Evolutionary conservation across 2,888 invertebrate genomes (phyloP).

Genomic region (Saturnia japonica): DNA sequence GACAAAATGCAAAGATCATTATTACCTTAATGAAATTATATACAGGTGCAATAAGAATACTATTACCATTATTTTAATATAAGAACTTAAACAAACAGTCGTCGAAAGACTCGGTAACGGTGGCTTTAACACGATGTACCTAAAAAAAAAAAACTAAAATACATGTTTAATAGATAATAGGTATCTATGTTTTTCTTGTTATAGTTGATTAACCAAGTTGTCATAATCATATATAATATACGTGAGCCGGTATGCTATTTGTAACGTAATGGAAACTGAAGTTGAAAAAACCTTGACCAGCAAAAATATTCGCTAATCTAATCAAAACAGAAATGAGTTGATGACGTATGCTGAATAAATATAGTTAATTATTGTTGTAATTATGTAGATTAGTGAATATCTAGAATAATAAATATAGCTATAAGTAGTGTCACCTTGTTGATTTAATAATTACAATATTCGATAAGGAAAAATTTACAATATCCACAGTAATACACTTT

Average conservation of each 20-base stretch:
- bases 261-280: constrained; percentile 7
- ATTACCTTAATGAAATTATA: constrained; percentile 52
- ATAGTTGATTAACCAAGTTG: neutral
- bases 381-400: neutral
- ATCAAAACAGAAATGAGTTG: constrained; percentile 37
- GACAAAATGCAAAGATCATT: constrained; percentile 42
- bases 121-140: constrained; percentile 22
- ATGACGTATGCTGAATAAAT: constrained; percentile 37
- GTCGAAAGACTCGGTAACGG: constrained; percentile 45
- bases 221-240: neutral
- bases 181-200: too few species aligned
- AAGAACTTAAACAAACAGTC: constrained; percentile 41
- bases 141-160: neutral
- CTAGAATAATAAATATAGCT: constrained; percentile 31
- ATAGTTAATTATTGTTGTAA: constrained; percentile 28
- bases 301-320: constrained; percentile 38
- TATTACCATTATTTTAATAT: constrained; percentile 48
- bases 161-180: constrained; percentile 24
- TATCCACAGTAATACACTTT: constrained; percentile 54
- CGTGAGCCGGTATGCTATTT: neutral
- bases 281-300: constrained; percentile 31
- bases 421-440: constrained; percentile 42
- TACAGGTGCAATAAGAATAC: constrained; percentile 37
- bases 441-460: constrained; percentile 51
- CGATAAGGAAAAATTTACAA: constrained; percentile 59